Evolutionary conservation across 2,113 vertebrate species (phyloP).

Genomic region (Conger conger): DNA sequence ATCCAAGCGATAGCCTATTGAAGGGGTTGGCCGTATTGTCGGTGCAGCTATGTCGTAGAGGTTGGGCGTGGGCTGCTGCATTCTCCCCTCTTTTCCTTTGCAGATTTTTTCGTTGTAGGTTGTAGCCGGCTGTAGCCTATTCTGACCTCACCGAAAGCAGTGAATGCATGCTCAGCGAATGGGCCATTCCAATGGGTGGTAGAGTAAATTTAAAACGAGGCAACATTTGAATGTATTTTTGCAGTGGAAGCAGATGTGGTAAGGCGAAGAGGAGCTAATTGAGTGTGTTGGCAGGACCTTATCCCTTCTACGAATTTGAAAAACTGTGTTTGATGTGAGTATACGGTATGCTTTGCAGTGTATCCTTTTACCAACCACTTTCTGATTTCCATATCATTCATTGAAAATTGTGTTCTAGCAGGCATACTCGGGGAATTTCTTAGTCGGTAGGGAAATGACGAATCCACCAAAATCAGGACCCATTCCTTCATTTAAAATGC

Average conservation of each 20-base stretch:
- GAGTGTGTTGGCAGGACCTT: neutral
- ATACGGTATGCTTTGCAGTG: neutral
- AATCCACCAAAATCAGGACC: conserved; percentile 2
- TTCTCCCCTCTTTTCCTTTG: conserved; percentile 19
- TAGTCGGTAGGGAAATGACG: neutral
- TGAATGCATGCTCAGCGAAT: conserved; percentile 14
- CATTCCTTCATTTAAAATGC: neutral
- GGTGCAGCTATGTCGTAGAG: conserved; percentile 26
- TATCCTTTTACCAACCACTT: neutral
- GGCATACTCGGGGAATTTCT: neutral
- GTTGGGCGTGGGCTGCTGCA: conserved; percentile 50
- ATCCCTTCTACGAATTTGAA: conserved; percentile 10
- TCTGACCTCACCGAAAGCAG: conserved; percentile 25
- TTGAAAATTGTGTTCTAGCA: neutral
- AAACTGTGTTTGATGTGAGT: conserved; percentile 22
- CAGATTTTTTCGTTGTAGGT: conserved; percentile 32
- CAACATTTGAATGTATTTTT: neutral
- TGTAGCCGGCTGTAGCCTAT: no score
- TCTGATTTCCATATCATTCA: neutral
- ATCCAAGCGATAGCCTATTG: conserved; percentile 1
- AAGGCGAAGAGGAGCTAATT: neutral
- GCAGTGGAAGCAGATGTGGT: neutral
- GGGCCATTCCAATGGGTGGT: neutral
- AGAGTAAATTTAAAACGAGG: neutral
- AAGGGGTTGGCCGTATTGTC: conserved; percentile 2